phyloP scores from a whole-genome alignment of 1,140 invertebrate species.

The Nymphalis io region DNA sequence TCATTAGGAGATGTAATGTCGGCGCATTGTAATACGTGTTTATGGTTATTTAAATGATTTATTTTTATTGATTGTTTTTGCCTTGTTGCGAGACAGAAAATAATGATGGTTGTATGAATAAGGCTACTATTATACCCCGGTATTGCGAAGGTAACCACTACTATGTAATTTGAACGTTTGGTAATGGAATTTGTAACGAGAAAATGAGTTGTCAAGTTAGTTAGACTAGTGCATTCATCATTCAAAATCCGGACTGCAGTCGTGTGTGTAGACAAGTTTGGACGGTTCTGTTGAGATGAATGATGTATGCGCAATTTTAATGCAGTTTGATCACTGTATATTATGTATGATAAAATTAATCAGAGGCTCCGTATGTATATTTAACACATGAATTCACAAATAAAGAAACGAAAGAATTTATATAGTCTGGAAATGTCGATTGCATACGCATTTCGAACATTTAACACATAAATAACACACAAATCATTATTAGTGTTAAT shows the following conservation, averaged over 20 bases:
- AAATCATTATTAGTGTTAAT: slow-evolving; percentile 48
- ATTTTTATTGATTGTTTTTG: slow-evolving; percentile 81
- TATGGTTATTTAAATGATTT: slow-evolving; percentile 81
- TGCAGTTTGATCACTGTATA: slow-evolving; percentile 40
- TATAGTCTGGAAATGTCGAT: slow-evolving; percentile 10
- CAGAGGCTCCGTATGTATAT: background rate
- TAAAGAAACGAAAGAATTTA: background rate
- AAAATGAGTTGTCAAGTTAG: slow-evolving; percentile 78
- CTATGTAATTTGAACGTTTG: slow-evolving; percentile 74
- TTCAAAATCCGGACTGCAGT: slow-evolving; percentile 41
- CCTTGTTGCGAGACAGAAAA: slow-evolving; percentile 79
- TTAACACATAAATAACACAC: slow-evolving; percentile 16
- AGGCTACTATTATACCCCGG: slow-evolving; percentile 70
- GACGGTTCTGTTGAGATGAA: slow-evolving; percentile 50
- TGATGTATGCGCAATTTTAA: slow-evolving; percentile 49
- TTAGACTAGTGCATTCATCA: slow-evolving; percentile 65
- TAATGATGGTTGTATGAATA: slow-evolving; percentile 75
- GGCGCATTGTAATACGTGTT: slow-evolving; percentile 79
- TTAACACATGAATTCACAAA: too few relatives aligned
- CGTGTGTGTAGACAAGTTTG: slow-evolving; percentile 61
- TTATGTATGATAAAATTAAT: slow-evolving; percentile 31
- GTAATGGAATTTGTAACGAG: slow-evolving; percentile 70
- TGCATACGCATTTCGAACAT: slow-evolving; percentile 19
- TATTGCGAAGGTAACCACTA: slow-evolving; percentile 73
- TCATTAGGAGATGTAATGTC: slow-evolving; percentile 80